phyloP scores from a whole-genome alignment of 2,797 vertebrate genomes.

The Buceros bicornis region DNA sequence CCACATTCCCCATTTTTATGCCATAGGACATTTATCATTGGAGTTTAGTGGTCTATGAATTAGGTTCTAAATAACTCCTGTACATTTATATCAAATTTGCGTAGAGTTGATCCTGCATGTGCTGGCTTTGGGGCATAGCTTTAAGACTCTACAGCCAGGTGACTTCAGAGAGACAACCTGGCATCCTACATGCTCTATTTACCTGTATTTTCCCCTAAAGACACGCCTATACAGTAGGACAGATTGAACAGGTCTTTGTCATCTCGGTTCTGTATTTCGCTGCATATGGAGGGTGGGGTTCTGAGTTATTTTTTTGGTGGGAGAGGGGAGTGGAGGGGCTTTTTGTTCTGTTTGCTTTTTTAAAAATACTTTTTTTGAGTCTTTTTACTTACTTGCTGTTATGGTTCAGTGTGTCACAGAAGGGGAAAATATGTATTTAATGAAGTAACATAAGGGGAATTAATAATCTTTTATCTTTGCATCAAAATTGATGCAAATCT shows the following conservation, averaged over 20 bases:
- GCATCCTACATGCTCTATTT: not conserved
- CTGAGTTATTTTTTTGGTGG: not conserved
- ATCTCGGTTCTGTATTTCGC: not conserved
- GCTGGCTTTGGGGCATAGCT: fast-evolving
- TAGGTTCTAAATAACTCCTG: not conserved
- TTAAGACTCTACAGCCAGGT: not conserved
- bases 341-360: not conserved
- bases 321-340: no score
- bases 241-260: not conserved
- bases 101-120: not conserved
- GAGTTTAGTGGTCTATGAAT: not conserved
- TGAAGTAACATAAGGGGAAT: not conserved
- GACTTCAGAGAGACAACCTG: not conserved
- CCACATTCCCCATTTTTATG: not conserved
- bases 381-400: not conserved
- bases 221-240: not conserved
- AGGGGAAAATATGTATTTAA: not conserved
- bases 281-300: not conserved
- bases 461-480: not conserved
- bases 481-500: not conserved
- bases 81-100: not conserved
- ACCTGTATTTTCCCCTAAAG: not conserved
- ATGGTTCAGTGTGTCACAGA: not conserved
- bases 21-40: not conserved
- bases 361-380: not conserved